Percentiles rank a stretch among this genome's conserved stretches.
These are phyloP conservation scores for Prionailurus viverrinus DNA, from an alignment of 2,113 vertebrate species.

Conservation along the genomic window DNA sequence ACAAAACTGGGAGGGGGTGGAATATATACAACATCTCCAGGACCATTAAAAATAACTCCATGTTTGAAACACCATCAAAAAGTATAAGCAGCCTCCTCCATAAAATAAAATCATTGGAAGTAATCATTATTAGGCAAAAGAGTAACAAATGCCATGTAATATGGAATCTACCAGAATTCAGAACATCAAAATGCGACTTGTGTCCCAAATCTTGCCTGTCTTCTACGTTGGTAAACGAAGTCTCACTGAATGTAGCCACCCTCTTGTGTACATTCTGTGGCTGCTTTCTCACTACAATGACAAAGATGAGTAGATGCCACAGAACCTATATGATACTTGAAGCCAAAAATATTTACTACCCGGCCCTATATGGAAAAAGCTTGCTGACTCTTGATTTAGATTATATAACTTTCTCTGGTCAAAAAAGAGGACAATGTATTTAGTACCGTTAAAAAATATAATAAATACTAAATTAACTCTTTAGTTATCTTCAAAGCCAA, in stretches of 20 bases:
- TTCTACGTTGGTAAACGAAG: not conserved
- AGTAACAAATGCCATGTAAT: not conserved
- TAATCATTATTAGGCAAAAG: not conserved
- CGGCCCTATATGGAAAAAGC: not conserved
- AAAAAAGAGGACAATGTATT: not conserved
- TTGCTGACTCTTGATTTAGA: not conserved
- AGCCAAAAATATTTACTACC: not conserved
- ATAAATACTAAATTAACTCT: not conserved
- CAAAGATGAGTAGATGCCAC: not conserved
- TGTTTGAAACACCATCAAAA: not conserved
- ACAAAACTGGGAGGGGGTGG: not conserved
- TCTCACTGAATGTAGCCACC: not conserved
- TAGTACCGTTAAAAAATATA: not conserved
- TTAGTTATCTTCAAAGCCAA: not conserved
- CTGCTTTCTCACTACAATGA: not conserved
- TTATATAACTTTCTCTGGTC: not conserved
- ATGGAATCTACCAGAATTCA: not conserved
- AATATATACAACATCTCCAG: not conserved
- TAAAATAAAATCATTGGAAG: not conserved
- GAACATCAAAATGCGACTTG: not conserved
- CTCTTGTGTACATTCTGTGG: not conserved
- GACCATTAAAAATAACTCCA: not conserved
- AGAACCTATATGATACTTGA: not conserved
- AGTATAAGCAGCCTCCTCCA: not conserved
- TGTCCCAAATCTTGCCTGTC: not conserved